Conservation (phyloP, 1,140 invertebrate species). For the Agrypnia vestita region DNA sequence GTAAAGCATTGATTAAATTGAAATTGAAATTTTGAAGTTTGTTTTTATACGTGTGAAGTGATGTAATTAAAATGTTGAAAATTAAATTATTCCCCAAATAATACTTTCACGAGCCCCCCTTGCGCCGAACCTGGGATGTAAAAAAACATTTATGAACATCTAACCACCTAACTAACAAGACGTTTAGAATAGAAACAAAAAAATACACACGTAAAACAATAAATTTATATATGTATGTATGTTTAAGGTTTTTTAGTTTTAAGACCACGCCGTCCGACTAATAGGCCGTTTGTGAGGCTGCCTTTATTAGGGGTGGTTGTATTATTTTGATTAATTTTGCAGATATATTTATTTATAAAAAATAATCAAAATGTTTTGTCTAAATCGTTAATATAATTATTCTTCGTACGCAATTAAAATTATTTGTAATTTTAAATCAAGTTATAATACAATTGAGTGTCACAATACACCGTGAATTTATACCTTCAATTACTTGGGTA, state of each 20-base stretch:
- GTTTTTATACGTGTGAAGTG: no score
- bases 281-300: constrained; percentile 46
- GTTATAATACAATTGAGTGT: no score
- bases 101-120: constrained; percentile 7
- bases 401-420: no score
- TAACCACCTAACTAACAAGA: constrained; percentile 59
- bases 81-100: not conserved
- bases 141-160: constrained; percentile 53
- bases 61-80: not conserved
- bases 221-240: constrained; percentile 56
- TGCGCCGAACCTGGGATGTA: not conserved
- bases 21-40: no score
- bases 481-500: no score
- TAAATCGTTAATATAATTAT: no score
- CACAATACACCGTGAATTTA: no score
- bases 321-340: no score
- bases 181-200: constrained; percentile 55
- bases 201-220: constrained; percentile 54
- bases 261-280: constrained; percentile 45
- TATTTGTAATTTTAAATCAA: no score
- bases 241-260: constrained; percentile 35
- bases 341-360: no score
- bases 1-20: no score
- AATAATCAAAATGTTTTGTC: no score
- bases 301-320: not conserved